phyloP scores from a whole-genome alignment of 2,113 vertebrate genomes.

The Pachycephala philippinensis region DNA sequence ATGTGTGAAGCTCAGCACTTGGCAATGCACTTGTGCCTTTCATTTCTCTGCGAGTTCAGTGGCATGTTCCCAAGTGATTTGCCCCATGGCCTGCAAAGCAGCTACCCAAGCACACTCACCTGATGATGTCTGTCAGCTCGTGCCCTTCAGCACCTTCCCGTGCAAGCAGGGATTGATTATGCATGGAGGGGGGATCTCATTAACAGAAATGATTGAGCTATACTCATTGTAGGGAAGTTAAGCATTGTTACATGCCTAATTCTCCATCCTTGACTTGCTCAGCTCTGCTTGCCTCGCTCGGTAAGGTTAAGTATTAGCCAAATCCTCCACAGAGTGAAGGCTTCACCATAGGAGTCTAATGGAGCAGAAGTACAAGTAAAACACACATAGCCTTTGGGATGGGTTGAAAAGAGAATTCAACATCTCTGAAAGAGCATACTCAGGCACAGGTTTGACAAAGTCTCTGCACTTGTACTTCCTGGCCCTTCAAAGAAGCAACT shows the following conservation, averaged over 20 bases:
- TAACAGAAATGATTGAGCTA: neutral
- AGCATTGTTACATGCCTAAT: neutral
- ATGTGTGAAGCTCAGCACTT: neutral
- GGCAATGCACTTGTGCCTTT: neutral
- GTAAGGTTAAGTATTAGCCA: neutral
- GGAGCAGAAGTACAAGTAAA: neutral
- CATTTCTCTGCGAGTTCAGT: neutral
- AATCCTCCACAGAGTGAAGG: neutral
- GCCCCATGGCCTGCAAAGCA: neutral
- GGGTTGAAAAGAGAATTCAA: neutral
- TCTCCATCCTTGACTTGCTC: neutral
- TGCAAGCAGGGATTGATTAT: neutral
- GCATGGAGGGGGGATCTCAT: neutral
- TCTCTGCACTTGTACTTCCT: neutral
- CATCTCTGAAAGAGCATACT: neutral
- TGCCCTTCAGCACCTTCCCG: neutral
- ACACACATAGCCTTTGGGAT: neutral
- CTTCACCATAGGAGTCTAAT: neutral
- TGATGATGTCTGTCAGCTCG: neutral
- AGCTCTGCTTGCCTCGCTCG: fast-evolving
- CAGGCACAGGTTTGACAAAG: neutral
- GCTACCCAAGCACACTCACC: neutral
- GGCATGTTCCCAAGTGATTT: neutral
- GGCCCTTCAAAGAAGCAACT: neutral
- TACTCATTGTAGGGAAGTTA: neutral